Base-by-base conservation (phyloP, 2,888 invertebrate genomes). In the Volucella bombylans region DNA sequence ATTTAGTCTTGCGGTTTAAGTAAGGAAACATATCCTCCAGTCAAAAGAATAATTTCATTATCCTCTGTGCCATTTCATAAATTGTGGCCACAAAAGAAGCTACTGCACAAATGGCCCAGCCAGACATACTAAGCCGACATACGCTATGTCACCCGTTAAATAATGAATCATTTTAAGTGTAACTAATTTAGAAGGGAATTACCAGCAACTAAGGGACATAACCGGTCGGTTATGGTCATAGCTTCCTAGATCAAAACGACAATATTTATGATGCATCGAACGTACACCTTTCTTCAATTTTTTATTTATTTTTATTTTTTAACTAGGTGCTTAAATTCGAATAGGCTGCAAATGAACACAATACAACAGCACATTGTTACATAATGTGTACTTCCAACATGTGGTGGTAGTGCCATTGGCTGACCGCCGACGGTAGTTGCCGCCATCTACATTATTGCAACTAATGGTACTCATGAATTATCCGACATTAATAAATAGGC, bases 381-480 rank as follows among this genome's bases (percentile, higher is more conserved):
- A 85, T 77, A 81, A 80, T 85, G 76, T 71, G 79, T 67, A 38
- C 41, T 18, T n/a, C 61, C 57, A 38, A 49, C 12, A 18, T 23
- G 4, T 31, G 6, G 31, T 38, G 59, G 49, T 39, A 50, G 64
- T 1, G 12, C 39, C 52, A 61, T 3, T 61, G 69, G 52, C 31
- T 39, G 8, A 59, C 41, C 9, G 15, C 31, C 55, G 15, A 4
- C 31, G 61, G 41, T 11, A 11, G 57, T 11, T n/a, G 41, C 47
- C 76, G 55, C 65, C 71, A 68, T 80, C 80, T 86, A 87, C 87
- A 88, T 88, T 88, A 88, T 88, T 88, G 88, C 87, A 88, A 87
- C 89, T 89, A 89, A 89, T 89, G 89, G 88, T 86, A 78, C 87
- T 88, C 88, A 88, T 88, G 89, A 88, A 89, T 89, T 89, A 88